phyloP scores from a whole-genome alignment of 2,113 vertebrate genomes.

The Sander lucioperca region DNA sequence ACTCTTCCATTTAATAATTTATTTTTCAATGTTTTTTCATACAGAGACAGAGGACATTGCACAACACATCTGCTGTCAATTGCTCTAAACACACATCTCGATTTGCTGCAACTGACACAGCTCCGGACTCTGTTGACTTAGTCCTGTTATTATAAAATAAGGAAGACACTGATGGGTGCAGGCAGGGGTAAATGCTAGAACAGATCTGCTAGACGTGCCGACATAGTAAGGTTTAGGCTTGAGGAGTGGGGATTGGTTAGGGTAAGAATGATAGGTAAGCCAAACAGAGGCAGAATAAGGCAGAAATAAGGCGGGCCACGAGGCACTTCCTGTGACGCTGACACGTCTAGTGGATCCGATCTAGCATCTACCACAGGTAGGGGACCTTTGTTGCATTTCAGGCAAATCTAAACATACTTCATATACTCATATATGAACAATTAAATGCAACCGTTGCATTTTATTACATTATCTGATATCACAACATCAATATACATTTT shows the following conservation, averaged over 20 bases:
- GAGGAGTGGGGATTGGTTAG: no score
- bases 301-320: no score
- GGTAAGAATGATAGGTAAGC: no score
- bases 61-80: background rate
- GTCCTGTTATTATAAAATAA: background rate
- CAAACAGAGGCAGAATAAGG: no score
- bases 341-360: no score
- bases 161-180: background rate
- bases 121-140: background rate
- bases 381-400: conserved; percentile 7
- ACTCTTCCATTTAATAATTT: background rate
- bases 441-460: background rate
- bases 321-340: no score
- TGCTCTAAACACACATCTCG: background rate
- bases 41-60: background rate
- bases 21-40: background rate
- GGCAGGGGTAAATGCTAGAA: no score
- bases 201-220: no score
- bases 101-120: conserved; percentile 1
- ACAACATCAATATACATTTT: background rate
- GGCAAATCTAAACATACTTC: background rate
- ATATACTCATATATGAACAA: background rate
- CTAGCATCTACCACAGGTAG: background rate
- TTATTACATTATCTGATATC: background rate
- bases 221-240: no score